Evolutionary conservation across 2,888 invertebrate genomes (phyloP), one percentile per base, ranked within the genome.

Genomic region (Crematogaster levior): DNA sequence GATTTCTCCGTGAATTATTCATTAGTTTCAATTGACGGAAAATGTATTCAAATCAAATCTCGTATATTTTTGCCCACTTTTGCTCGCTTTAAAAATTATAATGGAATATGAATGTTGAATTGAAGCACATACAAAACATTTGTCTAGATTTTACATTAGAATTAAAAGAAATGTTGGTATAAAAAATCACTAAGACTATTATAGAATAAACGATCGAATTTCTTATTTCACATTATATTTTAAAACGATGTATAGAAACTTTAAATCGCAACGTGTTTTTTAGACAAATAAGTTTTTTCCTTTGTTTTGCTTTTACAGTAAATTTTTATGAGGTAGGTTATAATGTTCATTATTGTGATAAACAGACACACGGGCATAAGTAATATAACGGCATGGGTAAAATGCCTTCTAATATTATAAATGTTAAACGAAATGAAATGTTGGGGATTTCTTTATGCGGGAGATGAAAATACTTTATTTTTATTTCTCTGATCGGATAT

Each of bases 1-100:
- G 65, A 87, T 82, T 70, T 81, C 63, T 43, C 46, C 3, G 65
- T 61, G 81, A 82, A 70, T 79, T 68, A 79, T 82, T 63, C 34
- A 48, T 74, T 40, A 24, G 3, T 48, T 24, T 63, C 6, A 24
- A 6, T 34, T 34, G 73, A 61, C 27, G 21, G 58, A 21, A 58
- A n/a, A 48, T 12, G 34, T n/a, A 18, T 51, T 51, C 21, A 63
- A 60, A 60, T 81, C 60, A 65, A 51, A 81, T 85, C 58, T 73
- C 18, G 37, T n/a, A n/a, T n/a, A n/a, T n/a, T 53, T 87, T 79
- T 60, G 58, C 51, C 58, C 43, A 5, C 72, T 60, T 81, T 83
- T 66, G 83, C 81, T 77, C 66, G 37, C 53, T 37, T 58, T 60
- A 21, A 10, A 34, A 30, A 68, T 21, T 1, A 18, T 27, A n/a